phyloP scores from a whole-genome alignment of 2,888 invertebrate genomes.

The Cheilosia variabilis region DNA sequence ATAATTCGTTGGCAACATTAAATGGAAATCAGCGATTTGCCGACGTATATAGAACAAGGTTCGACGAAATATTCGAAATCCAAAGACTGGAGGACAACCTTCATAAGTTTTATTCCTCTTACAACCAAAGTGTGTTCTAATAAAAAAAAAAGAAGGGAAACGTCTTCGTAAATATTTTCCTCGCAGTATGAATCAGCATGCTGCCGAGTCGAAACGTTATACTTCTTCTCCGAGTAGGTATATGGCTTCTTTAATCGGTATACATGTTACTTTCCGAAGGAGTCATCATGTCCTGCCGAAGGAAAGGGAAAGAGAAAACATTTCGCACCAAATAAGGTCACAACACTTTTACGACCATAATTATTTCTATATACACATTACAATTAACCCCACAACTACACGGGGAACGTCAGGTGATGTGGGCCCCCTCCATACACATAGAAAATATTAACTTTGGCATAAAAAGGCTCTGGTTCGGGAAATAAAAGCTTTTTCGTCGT shows the following conservation, averaged over 20 bases:
- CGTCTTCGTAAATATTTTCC: conserved; percentile 53
- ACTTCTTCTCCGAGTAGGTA: conserved; percentile 21
- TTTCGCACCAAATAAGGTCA: conserved; percentile 66
- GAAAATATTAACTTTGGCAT: conserved; percentile 61
- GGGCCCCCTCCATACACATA: not conserved
- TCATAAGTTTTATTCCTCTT: not conserved
- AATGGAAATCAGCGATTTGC: conserved; percentile 2
- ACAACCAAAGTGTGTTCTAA: not conserved
- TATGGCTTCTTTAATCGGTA: conserved; percentile 41
- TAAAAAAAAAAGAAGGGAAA: conserved; percentile 12
- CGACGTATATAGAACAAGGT: not conserved
- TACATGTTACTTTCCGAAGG: conserved; percentile 51
- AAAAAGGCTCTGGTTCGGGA: conserved; percentile 68
- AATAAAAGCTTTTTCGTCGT: conserved; percentile 73
- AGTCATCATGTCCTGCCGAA: conserved; percentile 19
- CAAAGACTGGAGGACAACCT: not conserved
- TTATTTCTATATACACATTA: conserved; percentile 74
- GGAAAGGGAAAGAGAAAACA: conserved; percentile 3
- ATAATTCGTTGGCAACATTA: conserved; percentile 56
- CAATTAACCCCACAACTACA: conserved; percentile 66
- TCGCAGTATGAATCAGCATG: conserved; percentile 47
- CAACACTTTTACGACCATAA: conserved; percentile 73
- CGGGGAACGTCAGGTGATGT: not conserved
- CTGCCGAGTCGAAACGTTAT: conserved; percentile 50
- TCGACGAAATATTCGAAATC: not conserved